A percentile compares a stretch with the other conserved stretches of the same genome.
These are phyloP conservation scores for Pteronura brasiliensis DNA, from an alignment of 2,113 vertebrate genomes.

Conservation along the genomic window DNA sequence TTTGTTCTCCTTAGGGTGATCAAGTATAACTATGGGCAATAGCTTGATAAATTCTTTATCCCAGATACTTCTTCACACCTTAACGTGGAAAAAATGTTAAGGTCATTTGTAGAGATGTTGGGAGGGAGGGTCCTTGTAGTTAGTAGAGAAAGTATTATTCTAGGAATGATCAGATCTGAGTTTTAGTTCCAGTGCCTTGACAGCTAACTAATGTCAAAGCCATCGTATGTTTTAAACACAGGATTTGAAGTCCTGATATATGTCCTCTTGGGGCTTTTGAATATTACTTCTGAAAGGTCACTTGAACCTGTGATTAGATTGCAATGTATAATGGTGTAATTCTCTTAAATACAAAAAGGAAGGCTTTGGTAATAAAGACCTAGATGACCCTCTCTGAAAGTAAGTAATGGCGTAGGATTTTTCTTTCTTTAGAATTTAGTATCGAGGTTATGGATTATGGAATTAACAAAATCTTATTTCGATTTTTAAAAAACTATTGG, in stretches of 20 bases:
- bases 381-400: neutral
- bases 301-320: slow-evolving; percentile 13
- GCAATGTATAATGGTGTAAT: neutral
- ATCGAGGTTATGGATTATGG: neutral
- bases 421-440: neutral
- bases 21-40: neutral
- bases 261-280: neutral
- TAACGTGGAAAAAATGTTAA: neutral
- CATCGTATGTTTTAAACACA: neutral
- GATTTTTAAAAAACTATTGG: neutral
- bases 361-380: neutral
- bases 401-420: neutral
- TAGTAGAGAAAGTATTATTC: neutral
- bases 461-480: neutral
- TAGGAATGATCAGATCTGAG: neutral
- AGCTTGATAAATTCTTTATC: neutral
- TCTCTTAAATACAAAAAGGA: neutral
- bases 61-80: neutral
- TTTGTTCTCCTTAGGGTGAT: neutral
- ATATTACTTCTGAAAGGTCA: slow-evolving; percentile 44
- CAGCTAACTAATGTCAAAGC: slow-evolving; percentile 4
- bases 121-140: neutral
- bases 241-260: slow-evolving; percentile 29
- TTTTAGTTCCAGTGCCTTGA: neutral
- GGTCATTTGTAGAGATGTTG: neutral